Evolutionary conservation across 2,888 invertebrate genomes (phyloP), one percentile per base, ranked within the genome.

Genomic region (Chloroclystis v-ata): DNA sequence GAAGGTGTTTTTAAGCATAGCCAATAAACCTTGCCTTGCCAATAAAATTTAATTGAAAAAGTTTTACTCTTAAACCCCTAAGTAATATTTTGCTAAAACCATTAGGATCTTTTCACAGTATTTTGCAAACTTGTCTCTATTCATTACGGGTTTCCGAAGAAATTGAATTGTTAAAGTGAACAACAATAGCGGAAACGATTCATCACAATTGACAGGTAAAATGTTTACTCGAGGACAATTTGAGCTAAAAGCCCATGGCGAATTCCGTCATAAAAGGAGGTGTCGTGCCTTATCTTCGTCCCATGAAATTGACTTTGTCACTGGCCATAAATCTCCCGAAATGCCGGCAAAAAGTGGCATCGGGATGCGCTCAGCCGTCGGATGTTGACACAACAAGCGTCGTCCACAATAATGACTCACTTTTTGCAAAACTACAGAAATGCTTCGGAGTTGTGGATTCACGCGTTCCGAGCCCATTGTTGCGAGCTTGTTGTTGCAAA

Each of bases 291-390:
- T 76, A 79, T 79, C 77, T 54, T 43, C 71, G 66, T 65, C 71
- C 80, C 84, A 75, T 79, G 75, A 85, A 85, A 86, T 86, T 81
- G 82, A 85, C 84, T 82, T 80, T 85, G 87, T 85, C 85, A 83
- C 77, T 76, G 75, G 58, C 72, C 78, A 81, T 86, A 86, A 86
- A 86, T 86, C 83, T 85, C 71, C 69, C 69, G 63, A 77, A 72
- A 68, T 61, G 63, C 58, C 61, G 67, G 70, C 75, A 81, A 78
- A 75, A 71, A 69, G 65, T 70, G 75, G 74, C 73, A 64, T 70
- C 68, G 69, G 60, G 69, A 69, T 67, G 71, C 74, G 76, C 68
- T 67, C 63, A 72, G 67, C 69, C 70, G 60, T 63, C 77, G 81
- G 78, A 80, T 86, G 85, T 86, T 84, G 79, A 84, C 82, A 78